Evolutionary conservation across 2,888 invertebrate species (phyloP).

Genomic region (Nomada fucata): DNA sequence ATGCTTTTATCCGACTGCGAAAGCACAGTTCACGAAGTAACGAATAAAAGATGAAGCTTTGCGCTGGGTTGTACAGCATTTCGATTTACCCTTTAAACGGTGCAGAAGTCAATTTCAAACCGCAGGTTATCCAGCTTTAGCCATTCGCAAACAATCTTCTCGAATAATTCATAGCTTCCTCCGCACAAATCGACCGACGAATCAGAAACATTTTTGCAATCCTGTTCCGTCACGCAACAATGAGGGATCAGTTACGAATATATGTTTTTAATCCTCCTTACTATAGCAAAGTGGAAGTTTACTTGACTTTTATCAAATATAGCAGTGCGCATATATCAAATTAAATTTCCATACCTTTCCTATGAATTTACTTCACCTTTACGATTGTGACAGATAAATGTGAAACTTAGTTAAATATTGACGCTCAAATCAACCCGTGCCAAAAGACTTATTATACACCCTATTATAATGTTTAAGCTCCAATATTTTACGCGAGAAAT

Average conservation of each 20-base stretch:
- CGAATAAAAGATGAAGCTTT: slow-evolving; percentile 46
- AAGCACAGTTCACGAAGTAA: slow-evolving; percentile 1
- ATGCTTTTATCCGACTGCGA: slow-evolving; percentile 7
- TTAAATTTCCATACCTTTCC: not conserved
- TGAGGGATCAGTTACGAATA: not conserved
- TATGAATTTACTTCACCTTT: not conserved
- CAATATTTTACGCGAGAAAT: no score
- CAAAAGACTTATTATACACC: no score
- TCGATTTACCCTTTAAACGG: slow-evolving; percentile 26
- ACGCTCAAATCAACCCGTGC: no score
- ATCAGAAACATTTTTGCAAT: slow-evolving; percentile 18
- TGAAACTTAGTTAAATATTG: not conserved
- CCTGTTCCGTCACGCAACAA: not conserved
- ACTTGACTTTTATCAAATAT: not conserved
- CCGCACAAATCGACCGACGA: slow-evolving; percentile 28
- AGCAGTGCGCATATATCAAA: not conserved
- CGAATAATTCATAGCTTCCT: slow-evolving; percentile 48
- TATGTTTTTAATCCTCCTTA: not conserved
- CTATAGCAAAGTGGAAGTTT: not conserved
- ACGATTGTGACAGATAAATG: not conserved
- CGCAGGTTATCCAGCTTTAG: slow-evolving; percentile 11
- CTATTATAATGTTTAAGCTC: no score
- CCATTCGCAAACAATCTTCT: slow-evolving; percentile 5
- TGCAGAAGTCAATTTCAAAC: slow-evolving; percentile 29
- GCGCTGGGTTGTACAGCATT: slow-evolving; percentile 6